Evolutionary conservation across 1,140 invertebrate species (phyloP).

Genomic region (Papilio polytes): DNA sequence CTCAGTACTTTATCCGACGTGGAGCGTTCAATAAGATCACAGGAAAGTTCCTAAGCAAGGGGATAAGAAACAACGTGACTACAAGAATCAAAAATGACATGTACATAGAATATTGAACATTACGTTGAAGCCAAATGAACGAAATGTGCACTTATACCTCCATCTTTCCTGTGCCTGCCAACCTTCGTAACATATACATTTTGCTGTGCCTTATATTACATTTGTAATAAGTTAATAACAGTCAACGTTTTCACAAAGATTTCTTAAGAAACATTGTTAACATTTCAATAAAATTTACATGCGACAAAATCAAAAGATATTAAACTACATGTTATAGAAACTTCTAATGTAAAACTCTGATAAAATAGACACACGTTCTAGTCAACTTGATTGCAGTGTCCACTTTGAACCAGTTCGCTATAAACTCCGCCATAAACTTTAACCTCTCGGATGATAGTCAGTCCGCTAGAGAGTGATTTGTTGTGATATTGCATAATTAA

Average conservation of each 20-base stretch:
- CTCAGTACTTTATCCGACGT: neutral
- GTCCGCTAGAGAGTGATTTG: constrained; percentile 29
- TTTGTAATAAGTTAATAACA: no score
- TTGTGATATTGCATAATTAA: neutral
- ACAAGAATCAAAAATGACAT: neutral
- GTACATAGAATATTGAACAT: neutral
- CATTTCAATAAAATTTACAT: no score
- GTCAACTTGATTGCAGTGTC: neutral
- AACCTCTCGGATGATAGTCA: constrained; percentile 28
- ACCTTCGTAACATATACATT: no score
- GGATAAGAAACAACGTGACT: neutral
- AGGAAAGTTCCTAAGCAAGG: constrained; percentile 10
- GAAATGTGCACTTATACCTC: no score
- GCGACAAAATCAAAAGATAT: no score
- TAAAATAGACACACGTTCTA: neutral
- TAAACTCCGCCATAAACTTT: constrained; percentile 6
- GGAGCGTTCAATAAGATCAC: constrained; percentile 17
- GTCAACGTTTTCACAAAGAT: no score
- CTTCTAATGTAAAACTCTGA: neutral
- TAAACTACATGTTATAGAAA: no score
- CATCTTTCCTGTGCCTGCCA: no score
- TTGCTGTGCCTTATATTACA: no score
- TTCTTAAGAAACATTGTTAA: no score
- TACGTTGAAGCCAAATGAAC: no score
- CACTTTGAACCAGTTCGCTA: neutral